phyloP scores from a whole-genome alignment of 2,797 vertebrate genomes.

The Clarias fuscus region DNA sequence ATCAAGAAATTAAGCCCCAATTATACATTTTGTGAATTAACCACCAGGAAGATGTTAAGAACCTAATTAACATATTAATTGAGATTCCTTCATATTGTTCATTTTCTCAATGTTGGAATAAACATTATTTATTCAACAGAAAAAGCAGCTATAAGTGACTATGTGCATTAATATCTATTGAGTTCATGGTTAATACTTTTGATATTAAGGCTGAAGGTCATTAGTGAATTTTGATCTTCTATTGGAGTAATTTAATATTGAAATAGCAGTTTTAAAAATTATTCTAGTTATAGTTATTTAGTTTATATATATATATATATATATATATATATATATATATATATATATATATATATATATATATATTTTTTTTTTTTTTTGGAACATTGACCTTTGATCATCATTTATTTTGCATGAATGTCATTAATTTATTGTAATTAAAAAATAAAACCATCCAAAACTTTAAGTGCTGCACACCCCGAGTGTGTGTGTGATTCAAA shows the following conservation, averaged over 20 bases:
- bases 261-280: neutral
- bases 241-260: neutral
- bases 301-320: no score
- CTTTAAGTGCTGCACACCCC: neutral
- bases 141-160: neutral
- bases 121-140: neutral
- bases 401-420: neutral
- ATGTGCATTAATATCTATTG: neutral
- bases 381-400: neutral
- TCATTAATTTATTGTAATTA: neutral
- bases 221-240: neutral
- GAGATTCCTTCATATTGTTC: neutral
- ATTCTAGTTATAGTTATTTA: no score
- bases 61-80: constrained; percentile 7
- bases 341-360: no score
- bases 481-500: neutral
- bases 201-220: neutral
- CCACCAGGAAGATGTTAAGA: constrained; percentile 12
- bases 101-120: neutral
- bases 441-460: neutral
- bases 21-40: constrained; percentile 18
- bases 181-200: neutral
- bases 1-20: constrained; percentile 14
- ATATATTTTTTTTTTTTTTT: no score
- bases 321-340: no score